These are phyloP conservation scores for Caenorhabditis drosophilae DNA, from an alignment of 2,888 invertebrate genomes.

Conservation along the genomic window DNA sequence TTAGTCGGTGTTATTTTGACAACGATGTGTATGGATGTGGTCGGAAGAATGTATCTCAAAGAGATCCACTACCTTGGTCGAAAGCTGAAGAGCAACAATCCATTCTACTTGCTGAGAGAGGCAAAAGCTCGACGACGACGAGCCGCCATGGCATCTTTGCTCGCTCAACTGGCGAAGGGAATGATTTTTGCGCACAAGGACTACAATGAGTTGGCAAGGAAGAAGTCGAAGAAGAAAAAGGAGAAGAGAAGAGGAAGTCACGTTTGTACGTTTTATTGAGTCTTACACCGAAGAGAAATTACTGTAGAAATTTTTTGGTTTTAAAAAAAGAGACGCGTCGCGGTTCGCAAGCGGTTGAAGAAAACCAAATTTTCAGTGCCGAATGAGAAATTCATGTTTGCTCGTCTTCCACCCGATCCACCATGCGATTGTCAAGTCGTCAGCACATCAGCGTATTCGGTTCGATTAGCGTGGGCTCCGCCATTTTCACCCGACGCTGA, in stretches of 20 bases:
- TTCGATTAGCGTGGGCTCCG: constrained; percentile 65
- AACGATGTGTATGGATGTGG: constrained; percentile 68
- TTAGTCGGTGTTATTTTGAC: constrained; percentile 65
- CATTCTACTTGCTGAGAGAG: constrained; percentile 66
- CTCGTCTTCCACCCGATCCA: constrained; percentile 66
- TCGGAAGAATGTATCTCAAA: constrained; percentile 67
- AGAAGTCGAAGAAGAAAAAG: constrained; percentile 59
- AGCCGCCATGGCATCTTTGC: constrained; percentile 65
- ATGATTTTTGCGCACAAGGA: constrained; percentile 68
- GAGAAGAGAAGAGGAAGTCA: constrained; percentile 58
- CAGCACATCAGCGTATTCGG: constrained; percentile 67
- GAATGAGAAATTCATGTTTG: constrained; percentile 68
- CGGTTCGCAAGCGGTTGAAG: too few species aligned
- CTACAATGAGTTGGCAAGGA: constrained; percentile 61
- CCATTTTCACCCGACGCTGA: constrained; percentile 64
- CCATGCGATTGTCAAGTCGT: constrained; percentile 67
- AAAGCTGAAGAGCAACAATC: constrained; percentile 66
- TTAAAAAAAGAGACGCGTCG: background rate
- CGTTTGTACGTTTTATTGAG: constrained; percentile 50
- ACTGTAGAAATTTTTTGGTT: background rate
- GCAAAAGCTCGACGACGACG: constrained; percentile 66
- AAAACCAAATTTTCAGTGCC: constrained; percentile 65
- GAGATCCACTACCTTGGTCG: constrained; percentile 68
- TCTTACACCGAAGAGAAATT: background rate
- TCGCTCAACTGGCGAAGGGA: constrained; percentile 66